Evolutionary conservation across 2,888 invertebrate species (phyloP).

Genomic region (Rambutsinella grinnellia): DNA sequence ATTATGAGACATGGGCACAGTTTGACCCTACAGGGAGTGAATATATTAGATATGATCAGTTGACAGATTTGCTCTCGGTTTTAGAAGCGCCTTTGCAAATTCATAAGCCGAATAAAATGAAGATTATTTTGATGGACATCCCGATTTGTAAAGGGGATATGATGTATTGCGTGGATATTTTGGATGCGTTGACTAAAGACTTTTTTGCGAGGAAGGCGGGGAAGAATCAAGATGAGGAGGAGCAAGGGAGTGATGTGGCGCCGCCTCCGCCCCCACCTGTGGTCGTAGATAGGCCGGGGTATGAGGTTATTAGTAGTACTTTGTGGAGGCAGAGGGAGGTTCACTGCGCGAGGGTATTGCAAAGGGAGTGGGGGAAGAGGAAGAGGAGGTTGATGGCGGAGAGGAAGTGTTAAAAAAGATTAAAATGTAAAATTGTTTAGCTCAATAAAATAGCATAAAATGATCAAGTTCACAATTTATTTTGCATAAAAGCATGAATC

Average conservation of each 20-base stretch:
- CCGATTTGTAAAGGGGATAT: slow-evolving; percentile 88
- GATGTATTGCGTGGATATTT: slow-evolving; percentile 98
- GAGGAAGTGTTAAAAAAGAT: too few species aligned
- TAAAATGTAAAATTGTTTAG: too few species aligned
- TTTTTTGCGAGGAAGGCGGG: slow-evolving; percentile 87
- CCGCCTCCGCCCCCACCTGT: too few species aligned
- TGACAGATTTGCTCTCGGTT: slow-evolving; percentile 95
- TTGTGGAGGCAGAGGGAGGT: slow-evolving; percentile 95
- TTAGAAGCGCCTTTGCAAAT: slow-evolving; percentile 97
- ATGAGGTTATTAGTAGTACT: slow-evolving; percentile 95
- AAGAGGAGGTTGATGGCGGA: too few species aligned
- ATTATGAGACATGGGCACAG: slow-evolving; percentile 99
- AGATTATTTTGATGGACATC: slow-evolving; percentile 98
- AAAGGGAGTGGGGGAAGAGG: slow-evolving; percentile 11
- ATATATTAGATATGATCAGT: slow-evolving; percentile 93
- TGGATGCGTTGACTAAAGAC: slow-evolving; percentile 98
- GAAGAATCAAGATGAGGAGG: slow-evolving; percentile 93
- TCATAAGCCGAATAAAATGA: slow-evolving; percentile 94
- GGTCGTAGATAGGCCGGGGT: slow-evolving; percentile 88
- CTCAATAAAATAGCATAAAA: too few species aligned
- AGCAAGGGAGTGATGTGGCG: slow-evolving; percentile 87
- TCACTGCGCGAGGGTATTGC: slow-evolving; percentile 81
- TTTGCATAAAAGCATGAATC: too few species aligned
- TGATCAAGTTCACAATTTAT: too few species aligned
- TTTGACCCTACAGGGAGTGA: slow-evolving; percentile 98